Evolutionary conservation across 1,140 invertebrate species (phyloP), one percentile per base, ranked within the genome.

Genomic region (Cyclargus thomasi): DNA sequence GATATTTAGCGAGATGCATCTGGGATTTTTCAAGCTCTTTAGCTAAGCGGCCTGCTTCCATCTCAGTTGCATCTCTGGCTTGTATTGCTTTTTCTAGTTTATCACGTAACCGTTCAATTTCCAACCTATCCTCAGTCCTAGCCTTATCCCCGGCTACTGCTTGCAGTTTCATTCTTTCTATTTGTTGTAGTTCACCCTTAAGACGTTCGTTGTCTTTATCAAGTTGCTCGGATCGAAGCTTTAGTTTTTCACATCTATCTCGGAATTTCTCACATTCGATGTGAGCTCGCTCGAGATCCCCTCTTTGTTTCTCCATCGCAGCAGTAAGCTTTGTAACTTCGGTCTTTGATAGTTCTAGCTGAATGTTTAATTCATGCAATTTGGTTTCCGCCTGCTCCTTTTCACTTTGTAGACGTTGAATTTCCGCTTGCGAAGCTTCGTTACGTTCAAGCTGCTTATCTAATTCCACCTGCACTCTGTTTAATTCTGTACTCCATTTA

Each of bases 1-100:
- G 94, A 76, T 95, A 95, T 82, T 97, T 97, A 17, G 93, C 92
- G 63, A 97, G 91, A 83, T 96, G 94, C 86, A 95, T 92, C 80
- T 96, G 95, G 35, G 95, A 94, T 86, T 96, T 96, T 85, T 97
- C 97, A 29, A 97, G 90, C 85, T 97, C 97, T 78, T 97, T 96
- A 10, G 95, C 95, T 62, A 97, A 88, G 64, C 95, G 93, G 73
- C 95, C 95, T 59, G 96, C 94, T 86, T 97, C 96, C 77, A 96
- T 91, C 90, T 97, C 96, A 11, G 95, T 95, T 59, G 95, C 94
- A 82, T 96, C 95, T 74, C 95, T 92, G 4, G 94, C 94, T 72
- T 94, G 93, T 36, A 95, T 94, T 6, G 95, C 94, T 88, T 97
- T 97, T 75, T 97, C 96, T 63, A 97, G 87, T 87, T 96, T 96